Conservation (phyloP, 2,113 vertebrate species). For the Tachysurus vachellii region DNA sequence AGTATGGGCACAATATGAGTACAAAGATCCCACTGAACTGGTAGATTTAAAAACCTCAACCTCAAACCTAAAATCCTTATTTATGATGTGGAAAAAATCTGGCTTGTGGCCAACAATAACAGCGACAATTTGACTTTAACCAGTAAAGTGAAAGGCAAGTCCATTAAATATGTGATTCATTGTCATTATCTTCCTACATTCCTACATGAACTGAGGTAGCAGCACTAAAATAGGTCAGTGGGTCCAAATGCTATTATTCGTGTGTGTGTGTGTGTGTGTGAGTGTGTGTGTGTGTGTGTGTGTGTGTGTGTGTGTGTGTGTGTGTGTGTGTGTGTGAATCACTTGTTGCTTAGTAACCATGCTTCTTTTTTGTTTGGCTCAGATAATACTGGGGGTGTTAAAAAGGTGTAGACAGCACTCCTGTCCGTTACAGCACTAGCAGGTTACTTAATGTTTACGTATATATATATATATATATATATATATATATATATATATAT, state of each 20-base stretch:
- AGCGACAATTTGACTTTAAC: not conserved
- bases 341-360: slow-evolving; percentile 19
- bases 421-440: not conserved
- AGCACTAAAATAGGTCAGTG: slow-evolving; percentile 13
- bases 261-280: not conserved
- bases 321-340: slow-evolving; percentile 13
- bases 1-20: not conserved
- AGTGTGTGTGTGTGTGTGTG: not conserved
- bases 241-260: not conserved
- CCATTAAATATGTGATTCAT: not conserved
- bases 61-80: no score
- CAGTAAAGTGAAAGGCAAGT: not conserved
- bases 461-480: not conserved
- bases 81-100: no score
- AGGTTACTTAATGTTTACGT: not conserved
- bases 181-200: not conserved
- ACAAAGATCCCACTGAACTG: not conserved
- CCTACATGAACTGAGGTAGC: not conserved
- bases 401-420: slow-evolving; percentile 8
- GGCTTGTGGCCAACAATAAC: not conserved
- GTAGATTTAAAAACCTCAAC: not conserved
- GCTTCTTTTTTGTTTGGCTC: not conserved
- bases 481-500: no score
- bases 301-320: slow-evolving; percentile 13
- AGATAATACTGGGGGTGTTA: not conserved